These are phyloP conservation scores for Marasmarcha lunaedactyla DNA, from an alignment of 2,888 invertebrate species.

Conservation along the genomic window DNA sequence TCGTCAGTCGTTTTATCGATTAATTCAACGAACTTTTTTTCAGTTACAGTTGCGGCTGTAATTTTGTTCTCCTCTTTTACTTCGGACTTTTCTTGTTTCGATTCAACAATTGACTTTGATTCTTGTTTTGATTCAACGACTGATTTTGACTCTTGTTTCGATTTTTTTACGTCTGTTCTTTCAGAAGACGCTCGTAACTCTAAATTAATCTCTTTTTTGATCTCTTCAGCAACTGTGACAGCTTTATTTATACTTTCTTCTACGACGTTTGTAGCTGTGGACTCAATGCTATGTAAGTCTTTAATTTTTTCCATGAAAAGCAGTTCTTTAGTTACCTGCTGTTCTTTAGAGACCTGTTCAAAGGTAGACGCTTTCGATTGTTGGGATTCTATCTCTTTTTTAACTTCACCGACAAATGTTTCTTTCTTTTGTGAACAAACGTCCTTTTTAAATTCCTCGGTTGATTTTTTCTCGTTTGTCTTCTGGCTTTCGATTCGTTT, in stretches of 20 bases:
- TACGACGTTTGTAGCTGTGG: conserved; percentile 36
- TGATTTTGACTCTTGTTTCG: conserved; percentile 9
- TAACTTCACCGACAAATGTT: conserved; percentile 13
- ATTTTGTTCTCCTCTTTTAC: conserved; percentile 7
- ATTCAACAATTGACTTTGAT: conserved; percentile 6
- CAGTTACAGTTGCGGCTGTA: conserved; percentile 12
- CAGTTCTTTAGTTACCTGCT: conserved; percentile 12
- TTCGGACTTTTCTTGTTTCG: background rate
- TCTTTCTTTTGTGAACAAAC: conserved; percentile 13
- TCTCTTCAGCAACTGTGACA: conserved; percentile 37
- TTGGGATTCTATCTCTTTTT: conserved; percentile 7
- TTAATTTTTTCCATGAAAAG: conserved; percentile 27
- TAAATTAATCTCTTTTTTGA: conserved; percentile 37
- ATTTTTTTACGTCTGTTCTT: background rate
- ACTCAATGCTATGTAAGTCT: conserved; percentile 37
- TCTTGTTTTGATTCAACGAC: conserved; percentile 8
- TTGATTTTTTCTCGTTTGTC: background rate
- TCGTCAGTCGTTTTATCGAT: conserved; percentile 9
- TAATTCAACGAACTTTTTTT: conserved; percentile 18
- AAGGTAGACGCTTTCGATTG: conserved; percentile 5
- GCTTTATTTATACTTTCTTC: conserved; percentile 47
- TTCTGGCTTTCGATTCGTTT: conserved; percentile 3
- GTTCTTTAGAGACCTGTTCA: conserved; percentile 14
- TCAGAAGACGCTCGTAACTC: conserved; percentile 20
- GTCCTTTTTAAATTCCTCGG: conserved; percentile 7